Evolutionary conservation across 2,113 vertebrate genomes (phyloP).

Genomic region (Pavo muticus): DNA sequence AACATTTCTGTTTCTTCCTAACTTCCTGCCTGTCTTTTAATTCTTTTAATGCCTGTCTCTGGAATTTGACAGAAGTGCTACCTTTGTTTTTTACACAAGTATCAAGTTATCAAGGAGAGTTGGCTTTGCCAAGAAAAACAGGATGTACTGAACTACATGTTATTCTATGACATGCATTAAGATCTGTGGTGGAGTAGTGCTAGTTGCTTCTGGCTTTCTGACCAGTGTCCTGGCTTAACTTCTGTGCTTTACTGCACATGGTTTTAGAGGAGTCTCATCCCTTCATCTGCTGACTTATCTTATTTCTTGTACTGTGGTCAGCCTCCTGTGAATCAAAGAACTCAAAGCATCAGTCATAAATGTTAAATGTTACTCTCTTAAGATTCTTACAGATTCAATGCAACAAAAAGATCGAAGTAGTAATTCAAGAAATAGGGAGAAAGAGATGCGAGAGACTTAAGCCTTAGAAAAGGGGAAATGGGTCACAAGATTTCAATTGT

Average conservation of each 20-base stretch:
- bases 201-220: conserved; percentile 13
- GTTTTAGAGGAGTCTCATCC: neutral
- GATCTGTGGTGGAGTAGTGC: neutral
- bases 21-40: neutral
- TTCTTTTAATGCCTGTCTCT: neutral
- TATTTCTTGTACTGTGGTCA: conserved; percentile 17
- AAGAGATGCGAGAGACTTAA: neutral
- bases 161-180: neutral
- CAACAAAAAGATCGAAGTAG: neutral
- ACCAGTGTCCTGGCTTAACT: neutral
- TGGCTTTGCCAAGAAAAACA: neutral
- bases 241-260: neutral
- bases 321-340: neutral
- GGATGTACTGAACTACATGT: neutral
- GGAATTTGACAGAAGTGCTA: neutral
- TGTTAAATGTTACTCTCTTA: neutral
- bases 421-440: neutral
- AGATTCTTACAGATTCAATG: neutral
- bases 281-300: neutral
- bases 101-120: neutral
- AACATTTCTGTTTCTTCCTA: neutral
- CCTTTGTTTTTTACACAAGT: neutral
- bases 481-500: neutral
- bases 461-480: neutral
- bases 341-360: neutral